Evolutionary conservation across 1,140 invertebrate genomes (phyloP).

Genomic region (Neodiprion virginianus): DNA sequence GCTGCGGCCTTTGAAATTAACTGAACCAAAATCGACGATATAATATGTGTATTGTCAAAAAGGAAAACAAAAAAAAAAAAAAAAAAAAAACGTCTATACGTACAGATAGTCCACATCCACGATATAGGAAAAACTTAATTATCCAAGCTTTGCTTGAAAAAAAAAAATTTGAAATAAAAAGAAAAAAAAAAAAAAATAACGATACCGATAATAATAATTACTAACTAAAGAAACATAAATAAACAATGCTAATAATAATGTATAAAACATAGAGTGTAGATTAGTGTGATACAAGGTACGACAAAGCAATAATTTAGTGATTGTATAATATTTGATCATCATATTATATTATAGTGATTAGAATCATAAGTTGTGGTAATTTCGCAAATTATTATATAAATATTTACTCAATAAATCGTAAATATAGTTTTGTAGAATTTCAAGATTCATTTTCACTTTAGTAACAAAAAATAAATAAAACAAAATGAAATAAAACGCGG

Average conservation of each 20-base stretch:
- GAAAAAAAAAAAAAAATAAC: constrained; percentile 17
- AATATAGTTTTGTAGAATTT: constrained; percentile 59
- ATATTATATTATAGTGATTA: constrained; percentile 42
- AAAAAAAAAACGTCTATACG: no score
- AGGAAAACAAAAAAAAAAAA: no score
- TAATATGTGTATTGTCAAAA: no score
- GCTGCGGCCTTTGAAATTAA: no score
- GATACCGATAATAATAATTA: constrained; percentile 6
- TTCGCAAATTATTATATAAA: constrained; percentile 51
- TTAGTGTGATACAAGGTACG: constrained; percentile 62
- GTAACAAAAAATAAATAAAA: neutral
- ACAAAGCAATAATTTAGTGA: constrained; percentile 64
- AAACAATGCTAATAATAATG: constrained; percentile 26
- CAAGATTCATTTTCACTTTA: constrained; percentile 13
- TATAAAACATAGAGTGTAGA: constrained; percentile 49
- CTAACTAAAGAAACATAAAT: constrained; percentile 18
- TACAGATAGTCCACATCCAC: no score
- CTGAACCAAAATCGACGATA: no score
- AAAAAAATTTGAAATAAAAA: constrained; percentile 7
- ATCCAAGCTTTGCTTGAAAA: constrained; percentile 8
- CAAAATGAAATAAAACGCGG: constrained; percentile 20
- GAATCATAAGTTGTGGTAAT: constrained; percentile 52
- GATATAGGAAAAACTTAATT: constrained; percentile 4
- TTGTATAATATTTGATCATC: constrained; percentile 57
- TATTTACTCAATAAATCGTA: constrained; percentile 55